A percentile compares a stretch with the other conserved stretches of the same genome.
These are phyloP conservation scores for Caranx melampygus DNA, from an alignment of 2,113 vertebrate species.

Conservation along the genomic window DNA sequence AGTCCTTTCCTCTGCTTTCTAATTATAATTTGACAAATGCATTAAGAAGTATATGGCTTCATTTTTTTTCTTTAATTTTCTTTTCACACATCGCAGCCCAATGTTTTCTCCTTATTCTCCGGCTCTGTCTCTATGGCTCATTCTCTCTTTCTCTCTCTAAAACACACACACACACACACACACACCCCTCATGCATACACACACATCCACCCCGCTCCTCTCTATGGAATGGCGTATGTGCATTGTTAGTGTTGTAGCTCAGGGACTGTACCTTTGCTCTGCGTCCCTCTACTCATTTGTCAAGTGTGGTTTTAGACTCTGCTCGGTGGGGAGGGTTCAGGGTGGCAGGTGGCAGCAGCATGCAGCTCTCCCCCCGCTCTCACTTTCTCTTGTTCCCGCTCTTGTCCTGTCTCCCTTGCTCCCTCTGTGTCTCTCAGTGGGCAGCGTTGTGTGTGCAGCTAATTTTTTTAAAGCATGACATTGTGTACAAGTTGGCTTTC, in stretches of 20 bases:
- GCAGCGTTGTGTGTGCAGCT: conserved; percentile 31
- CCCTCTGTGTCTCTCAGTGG: conserved; percentile 41
- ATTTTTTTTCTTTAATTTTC: background rate
- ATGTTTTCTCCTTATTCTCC: background rate
- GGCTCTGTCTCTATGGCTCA: background rate
- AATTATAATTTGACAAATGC: background rate
- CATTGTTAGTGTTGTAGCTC: conserved; percentile 67
- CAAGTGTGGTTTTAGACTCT: conserved; percentile 72
- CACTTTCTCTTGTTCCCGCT: conserved; percentile 35
- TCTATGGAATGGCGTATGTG: conserved; percentile 58
- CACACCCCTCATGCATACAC: background rate
- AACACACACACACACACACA: background rate
- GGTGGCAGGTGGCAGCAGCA: conserved; percentile 66
- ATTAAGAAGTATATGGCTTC: background rate
- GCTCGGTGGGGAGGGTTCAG: conserved; percentile 56
- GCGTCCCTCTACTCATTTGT: conserved; percentile 78
- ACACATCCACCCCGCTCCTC: conserved; percentile 7
- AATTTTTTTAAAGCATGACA: conserved; percentile 41
- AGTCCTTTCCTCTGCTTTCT: background rate
- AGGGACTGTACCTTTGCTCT: conserved; percentile 71
- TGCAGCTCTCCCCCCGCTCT: conserved; percentile 11
- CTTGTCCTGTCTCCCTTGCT: conserved; percentile 37
- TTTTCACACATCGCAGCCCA: background rate
- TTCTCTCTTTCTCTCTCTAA: background rate
- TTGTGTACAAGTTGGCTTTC: conserved; percentile 37